Conservation (phyloP, 2,888 invertebrate species). For the Leucophenga montana region DNA sequence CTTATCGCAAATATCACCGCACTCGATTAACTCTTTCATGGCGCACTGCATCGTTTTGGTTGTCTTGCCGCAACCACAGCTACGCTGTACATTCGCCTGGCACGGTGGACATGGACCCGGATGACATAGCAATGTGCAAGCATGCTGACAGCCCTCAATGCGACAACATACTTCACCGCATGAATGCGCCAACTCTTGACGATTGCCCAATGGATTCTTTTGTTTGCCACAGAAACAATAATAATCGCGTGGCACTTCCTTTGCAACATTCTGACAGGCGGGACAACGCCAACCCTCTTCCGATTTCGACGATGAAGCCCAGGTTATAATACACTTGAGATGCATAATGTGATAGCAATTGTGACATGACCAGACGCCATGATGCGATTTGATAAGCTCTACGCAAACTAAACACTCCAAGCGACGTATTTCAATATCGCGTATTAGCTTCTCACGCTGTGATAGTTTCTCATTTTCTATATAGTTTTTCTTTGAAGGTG, state of each 20-base stretch:
- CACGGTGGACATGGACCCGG: constrained; percentile 97
- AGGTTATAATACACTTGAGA: constrained; percentile 89
- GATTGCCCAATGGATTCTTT: constrained; percentile 83
- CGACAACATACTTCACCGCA: constrained; percentile 90
- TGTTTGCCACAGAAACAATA: constrained; percentile 92
- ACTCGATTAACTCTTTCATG: constrained; percentile 81
- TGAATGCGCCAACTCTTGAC: constrained; percentile 88
- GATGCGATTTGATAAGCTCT: constrained; percentile 85
- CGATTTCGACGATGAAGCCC: constrained; percentile 89
- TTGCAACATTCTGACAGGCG: constrained; percentile 90
- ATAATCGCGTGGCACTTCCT: constrained; percentile 85
- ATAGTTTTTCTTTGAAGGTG: constrained; percentile 50
- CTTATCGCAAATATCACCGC: constrained; percentile 83
- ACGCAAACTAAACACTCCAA: constrained; percentile 97
- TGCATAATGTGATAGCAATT: constrained; percentile 96
- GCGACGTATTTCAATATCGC: constrained; percentile 85
- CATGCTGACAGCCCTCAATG: constrained; percentile 76
- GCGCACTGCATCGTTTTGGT: constrained; percentile 82
- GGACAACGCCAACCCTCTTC: constrained; percentile 96
- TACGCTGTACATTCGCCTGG: constrained; percentile 80
- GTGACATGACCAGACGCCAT: constrained; percentile 91
- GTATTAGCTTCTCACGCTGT: constrained; percentile 88
- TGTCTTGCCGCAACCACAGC: constrained; percentile 86
- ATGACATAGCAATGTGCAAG: constrained; percentile 89
- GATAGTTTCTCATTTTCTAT: constrained; percentile 75